A percentile compares a stretch with the other conserved stretches of the same genome.
Evolutionary conservation across 2,888 invertebrate genomes (phyloP).

Genomic region (Drosophila birchii): DNA sequence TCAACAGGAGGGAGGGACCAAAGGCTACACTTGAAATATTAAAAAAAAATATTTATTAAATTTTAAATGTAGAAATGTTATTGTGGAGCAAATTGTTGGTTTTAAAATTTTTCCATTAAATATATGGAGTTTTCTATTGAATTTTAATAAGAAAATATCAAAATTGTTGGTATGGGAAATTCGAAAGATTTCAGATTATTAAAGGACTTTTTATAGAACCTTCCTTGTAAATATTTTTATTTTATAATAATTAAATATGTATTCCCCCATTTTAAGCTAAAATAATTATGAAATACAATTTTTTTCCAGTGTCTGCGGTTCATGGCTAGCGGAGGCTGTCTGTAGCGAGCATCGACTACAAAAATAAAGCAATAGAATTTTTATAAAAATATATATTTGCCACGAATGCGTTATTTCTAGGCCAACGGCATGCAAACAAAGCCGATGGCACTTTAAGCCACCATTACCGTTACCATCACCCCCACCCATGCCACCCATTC

Average conservation of each 20-base stretch:
- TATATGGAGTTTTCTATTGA: neutral
- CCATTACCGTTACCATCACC: constrained; percentile 4
- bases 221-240: neutral
- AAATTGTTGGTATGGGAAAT: neutral
- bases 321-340: neutral
- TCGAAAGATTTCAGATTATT: neutral
- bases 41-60: neutral
- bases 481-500: neutral
- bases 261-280: rapidly evolving
- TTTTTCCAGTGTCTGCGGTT: neutral
- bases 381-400: constrained; percentile 69
- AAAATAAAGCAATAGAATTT: constrained; percentile 77
- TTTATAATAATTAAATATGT: neutral
- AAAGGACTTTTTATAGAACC: too few relatives aligned
- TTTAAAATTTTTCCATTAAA: neutral
- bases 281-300: neutral
- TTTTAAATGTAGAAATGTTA: neutral
- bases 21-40: constrained; percentile 5
- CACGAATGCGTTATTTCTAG: constrained; percentile 74
- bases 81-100: too few relatives aligned
- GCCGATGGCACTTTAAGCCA: constrained; percentile 69
- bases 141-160: neutral
- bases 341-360: constrained; percentile 19
- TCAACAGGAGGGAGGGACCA: constrained; percentile 59
- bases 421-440: constrained; percentile 77